These are phyloP conservation scores for Nomada lathburiana DNA, from an alignment of 2,888 invertebrate species.

Conservation along the genomic window DNA sequence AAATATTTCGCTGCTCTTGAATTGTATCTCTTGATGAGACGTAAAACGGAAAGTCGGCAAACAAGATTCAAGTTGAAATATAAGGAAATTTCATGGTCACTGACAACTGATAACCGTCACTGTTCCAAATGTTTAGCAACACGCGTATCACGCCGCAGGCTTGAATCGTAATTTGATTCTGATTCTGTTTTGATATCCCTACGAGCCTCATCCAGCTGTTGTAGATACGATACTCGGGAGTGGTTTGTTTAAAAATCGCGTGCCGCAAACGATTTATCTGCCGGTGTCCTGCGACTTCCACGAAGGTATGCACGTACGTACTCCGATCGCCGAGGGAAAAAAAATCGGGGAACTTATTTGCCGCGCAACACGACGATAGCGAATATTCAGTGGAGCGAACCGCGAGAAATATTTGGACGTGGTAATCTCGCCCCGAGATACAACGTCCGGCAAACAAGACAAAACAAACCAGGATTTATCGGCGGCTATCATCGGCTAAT, in stretches of 20 bases:
- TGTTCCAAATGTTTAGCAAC: too few species aligned
- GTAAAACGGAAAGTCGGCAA: too few species aligned
- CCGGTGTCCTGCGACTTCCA: conserved; percentile 40
- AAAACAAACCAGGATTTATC: conserved; percentile 78
- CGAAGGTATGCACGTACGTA: conserved; percentile 31
- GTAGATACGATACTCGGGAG: too few species aligned
- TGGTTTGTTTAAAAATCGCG: neutral
- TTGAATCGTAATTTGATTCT: too few species aligned
- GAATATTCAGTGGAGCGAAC: conserved; percentile 47
- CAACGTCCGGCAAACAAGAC: conserved; percentile 65
- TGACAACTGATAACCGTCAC: too few species aligned
- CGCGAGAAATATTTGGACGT: conserved; percentile 58
- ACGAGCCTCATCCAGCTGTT: too few species aligned
- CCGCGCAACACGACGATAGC: conserved; percentile 7
- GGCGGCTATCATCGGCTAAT: conserved; percentile 76
- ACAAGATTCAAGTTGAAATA: too few species aligned
- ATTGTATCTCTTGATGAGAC: too few species aligned
- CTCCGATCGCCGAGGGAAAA: neutral
- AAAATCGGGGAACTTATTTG: conserved; percentile 25
- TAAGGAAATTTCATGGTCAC: fast-evolving
- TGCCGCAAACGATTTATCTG: neutral
- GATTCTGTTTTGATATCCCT: too few species aligned
- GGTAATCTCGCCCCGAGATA: conserved; percentile 52
- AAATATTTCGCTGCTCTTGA: too few species aligned
- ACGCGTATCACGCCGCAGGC: too few species aligned